Base-by-base conservation (phyloP, 2,113 vertebrate genomes). In the Loxodonta africana region DNA sequence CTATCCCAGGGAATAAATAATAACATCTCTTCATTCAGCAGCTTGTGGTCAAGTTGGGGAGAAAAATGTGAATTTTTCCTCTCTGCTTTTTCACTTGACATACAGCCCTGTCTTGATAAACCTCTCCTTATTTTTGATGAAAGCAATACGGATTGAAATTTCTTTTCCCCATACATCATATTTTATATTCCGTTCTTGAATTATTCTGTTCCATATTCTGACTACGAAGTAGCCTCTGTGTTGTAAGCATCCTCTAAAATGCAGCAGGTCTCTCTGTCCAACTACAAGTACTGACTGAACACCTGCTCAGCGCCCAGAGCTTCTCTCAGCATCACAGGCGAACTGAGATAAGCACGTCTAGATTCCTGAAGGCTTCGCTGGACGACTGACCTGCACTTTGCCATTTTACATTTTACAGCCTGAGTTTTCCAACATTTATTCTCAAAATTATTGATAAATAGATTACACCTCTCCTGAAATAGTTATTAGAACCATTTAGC, bases 201-300 rank as follows among this genome's bases (percentile, higher is more conserved):
- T 96, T 97, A 92, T 96, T 98, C 73, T 80, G 90, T 76, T 88
- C 30, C 20, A 26, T 53, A 81, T 88, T 41, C 92, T 96, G 86
- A 10, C 82, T 44, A 82, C 3, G 53, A 71, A 44, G 23, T 37
- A 37, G 28, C 46, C 67, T 95, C 33, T 20, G 37, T 85, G 77
- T 93, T 77, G 28, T 28, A 53, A 44, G 20, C 10, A 51, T 33
- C 20, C 14, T 76, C 23, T 63, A 28, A 69, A 77, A 60, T 83
- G 4, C 14, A 65, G 5, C 26, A 5, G 73, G 12, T 8, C 46
- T 78, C 30, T 91, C 30, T 82, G 57, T 65, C 1, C n/a, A 51
- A 51, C 4, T 60, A 41, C 5, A 73, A 46, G 46, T 53, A 53
- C 67, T 51, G 21, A 65, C 28, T 17, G 25, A 88, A 82, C 21